A percentile compares a stretch with the other conserved stretches of the same genome.
Evolutionary conservation across 2,888 invertebrate genomes (phyloP).

Genomic region (Microctonus brassicae): DNA sequence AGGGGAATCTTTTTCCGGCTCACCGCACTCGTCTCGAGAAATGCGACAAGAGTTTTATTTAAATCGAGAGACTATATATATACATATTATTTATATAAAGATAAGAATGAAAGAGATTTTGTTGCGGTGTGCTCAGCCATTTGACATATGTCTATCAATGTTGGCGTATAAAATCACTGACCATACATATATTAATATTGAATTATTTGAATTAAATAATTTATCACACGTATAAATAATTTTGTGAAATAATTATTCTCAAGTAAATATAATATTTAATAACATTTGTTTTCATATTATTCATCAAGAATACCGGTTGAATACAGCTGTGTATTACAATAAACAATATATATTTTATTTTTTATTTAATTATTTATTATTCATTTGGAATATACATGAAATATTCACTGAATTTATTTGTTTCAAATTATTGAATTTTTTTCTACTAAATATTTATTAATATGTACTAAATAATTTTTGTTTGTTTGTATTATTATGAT

Average conservation of each 20-base stretch:
- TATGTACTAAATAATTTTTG: too few species aligned
- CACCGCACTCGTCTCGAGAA: conserved; percentile 35
- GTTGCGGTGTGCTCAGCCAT: neutral
- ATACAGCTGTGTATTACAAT: too few species aligned
- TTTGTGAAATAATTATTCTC: neutral
- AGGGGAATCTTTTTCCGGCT: conserved; percentile 47
- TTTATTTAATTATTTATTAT: too few species aligned
- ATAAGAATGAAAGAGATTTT: neutral
- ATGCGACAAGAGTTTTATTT: conserved; percentile 1
- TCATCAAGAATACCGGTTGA: too few species aligned
- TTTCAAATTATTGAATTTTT: too few species aligned
- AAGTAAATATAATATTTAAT: neutral
- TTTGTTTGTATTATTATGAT: too few species aligned
- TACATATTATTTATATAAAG: neutral
- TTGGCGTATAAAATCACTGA: neutral
- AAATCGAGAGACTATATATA: neutral
- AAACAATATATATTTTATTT: too few species aligned
- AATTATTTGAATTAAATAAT: neutral
- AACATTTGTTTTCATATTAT: neutral
- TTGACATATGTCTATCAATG: conserved; percentile 1
- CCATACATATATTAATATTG: neutral
- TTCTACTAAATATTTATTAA: too few species aligned
- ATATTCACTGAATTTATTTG: too few species aligned
- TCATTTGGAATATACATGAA: too few species aligned
- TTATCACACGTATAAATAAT: neutral